Evolutionary conservation across 1,140 invertebrate species (phyloP).

Genomic region (Cydia splendana): DNA sequence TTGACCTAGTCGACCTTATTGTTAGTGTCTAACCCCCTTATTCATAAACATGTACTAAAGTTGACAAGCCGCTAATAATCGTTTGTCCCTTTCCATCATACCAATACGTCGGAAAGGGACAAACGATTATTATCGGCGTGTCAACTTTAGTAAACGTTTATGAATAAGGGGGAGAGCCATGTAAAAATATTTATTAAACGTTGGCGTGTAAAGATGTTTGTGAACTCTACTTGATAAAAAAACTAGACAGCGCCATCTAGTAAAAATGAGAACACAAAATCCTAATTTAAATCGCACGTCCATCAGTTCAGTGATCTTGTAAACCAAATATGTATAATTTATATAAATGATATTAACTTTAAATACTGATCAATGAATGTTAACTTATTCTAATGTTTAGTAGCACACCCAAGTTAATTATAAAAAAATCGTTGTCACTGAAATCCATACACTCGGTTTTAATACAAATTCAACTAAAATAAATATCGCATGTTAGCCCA

Average conservation of each 20-base stretch:
- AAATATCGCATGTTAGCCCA: background rate
- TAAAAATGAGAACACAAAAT: background rate
- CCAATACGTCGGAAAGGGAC: no score
- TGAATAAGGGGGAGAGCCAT: no score
- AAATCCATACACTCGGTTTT: background rate
- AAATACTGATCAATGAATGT: background rate
- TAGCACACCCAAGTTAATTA: slow-evolving; percentile 59
- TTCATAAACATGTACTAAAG: no score
- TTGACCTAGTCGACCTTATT: no score
- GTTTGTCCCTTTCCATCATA: no score
- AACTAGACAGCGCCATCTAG: background rate
- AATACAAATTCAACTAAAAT: slow-evolving; percentile 5
- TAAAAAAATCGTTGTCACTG: slow-evolving; percentile 31
- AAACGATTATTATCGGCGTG: no score
- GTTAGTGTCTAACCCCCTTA: no score
- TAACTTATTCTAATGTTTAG: slow-evolving; percentile 35
- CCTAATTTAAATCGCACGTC: background rate
- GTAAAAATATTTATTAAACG: no score
- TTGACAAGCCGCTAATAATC: no score
- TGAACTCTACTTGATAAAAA: background rate
- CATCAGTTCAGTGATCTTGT: background rate
- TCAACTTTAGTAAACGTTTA: no score
- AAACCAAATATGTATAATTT: background rate
- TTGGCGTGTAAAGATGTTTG: no score
- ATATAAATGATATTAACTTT: background rate